These are phyloP conservation scores for Leptinotarsa undecemlineata DNA, from an alignment of 1,140 invertebrate genomes.

Conservation along the genomic window DNA sequence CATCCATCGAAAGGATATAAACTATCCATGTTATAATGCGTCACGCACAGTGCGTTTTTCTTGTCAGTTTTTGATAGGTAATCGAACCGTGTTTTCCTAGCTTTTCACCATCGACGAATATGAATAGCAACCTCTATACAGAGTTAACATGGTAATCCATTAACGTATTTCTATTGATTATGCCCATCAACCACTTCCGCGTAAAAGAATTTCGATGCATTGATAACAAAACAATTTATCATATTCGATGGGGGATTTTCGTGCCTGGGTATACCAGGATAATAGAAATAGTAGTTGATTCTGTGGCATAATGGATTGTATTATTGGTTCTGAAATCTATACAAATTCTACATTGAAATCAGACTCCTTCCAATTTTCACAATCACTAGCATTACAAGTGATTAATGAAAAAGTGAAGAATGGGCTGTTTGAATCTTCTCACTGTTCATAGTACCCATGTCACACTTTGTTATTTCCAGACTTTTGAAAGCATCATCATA, in stretches of 20 bases:
- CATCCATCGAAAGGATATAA: not conserved
- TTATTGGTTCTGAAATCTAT: not conserved
- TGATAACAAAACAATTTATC: constrained; percentile 1
- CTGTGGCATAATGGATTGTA: not conserved
- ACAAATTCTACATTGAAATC: not conserved
- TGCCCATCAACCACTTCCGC: not conserved
- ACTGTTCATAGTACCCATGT: too few species aligned
- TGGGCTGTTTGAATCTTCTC: too few species aligned
- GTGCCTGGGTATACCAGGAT: not conserved
- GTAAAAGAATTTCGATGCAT: not conserved
- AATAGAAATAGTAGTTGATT: not conserved
- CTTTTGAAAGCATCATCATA: too few species aligned
- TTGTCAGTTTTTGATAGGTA: constrained; percentile 3
- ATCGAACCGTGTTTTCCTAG: not conserved
- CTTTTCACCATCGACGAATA: not conserved
- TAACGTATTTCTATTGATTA: not conserved
- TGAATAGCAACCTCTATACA: not conserved
- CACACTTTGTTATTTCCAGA: too few species aligned
- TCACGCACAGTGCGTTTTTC: not conserved
- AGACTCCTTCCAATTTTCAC: not conserved
- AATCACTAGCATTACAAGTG: too few species aligned
- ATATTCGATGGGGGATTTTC: not conserved
- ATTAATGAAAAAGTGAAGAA: too few species aligned
- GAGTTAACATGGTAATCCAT: constrained; percentile 1
- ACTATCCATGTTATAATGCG: not conserved